These are phyloP conservation scores for Pachyuromys duprasi DNA, from an alignment of 2,797 vertebrate genomes.

Conservation along the genomic window DNA sequence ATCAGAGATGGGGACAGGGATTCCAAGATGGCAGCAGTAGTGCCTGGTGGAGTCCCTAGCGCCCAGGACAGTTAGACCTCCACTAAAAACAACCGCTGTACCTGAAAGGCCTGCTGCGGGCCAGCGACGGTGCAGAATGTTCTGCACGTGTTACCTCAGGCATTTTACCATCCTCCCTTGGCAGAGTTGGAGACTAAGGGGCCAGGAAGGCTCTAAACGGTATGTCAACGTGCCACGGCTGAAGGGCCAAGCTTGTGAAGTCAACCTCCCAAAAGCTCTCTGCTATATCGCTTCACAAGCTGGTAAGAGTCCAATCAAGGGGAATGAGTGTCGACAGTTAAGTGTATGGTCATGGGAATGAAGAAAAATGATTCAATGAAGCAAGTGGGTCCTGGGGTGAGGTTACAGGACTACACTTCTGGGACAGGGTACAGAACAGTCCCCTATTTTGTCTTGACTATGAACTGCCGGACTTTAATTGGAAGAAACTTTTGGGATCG, in stretches of 20 bases:
- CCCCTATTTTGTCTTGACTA: conserved; percentile 33
- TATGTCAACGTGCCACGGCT: not conserved
- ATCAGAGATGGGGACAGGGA: not conserved
- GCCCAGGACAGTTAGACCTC: not conserved
- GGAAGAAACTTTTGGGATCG: conserved; percentile 23
- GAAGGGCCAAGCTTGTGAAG: not conserved
- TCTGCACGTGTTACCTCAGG: not conserved
- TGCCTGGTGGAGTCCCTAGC: not conserved
- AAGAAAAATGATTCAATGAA: not conserved
- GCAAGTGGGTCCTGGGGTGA: not conserved
- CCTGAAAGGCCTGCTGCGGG: not conserved
- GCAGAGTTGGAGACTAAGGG: not conserved
- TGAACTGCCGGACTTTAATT: conserved; percentile 35
- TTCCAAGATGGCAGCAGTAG: not conserved
- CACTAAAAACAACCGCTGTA: not conserved
- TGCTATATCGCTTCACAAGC: not conserved
- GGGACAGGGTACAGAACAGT: conserved; percentile 34
- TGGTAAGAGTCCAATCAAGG: not conserved
- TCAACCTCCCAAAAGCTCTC: not conserved
- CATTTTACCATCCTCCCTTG: not conserved
- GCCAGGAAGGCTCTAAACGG: not conserved
- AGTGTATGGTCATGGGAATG: not conserved
- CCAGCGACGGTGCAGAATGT: not conserved
- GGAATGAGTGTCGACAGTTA: not conserved
- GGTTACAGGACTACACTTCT: conserved; percentile 8